A percentile compares a stretch with the other conserved stretches of the same genome.
Evolutionary conservation across 2,888 invertebrate genomes (phyloP).

Genomic region (Polyommatus iphigenia): DNA sequence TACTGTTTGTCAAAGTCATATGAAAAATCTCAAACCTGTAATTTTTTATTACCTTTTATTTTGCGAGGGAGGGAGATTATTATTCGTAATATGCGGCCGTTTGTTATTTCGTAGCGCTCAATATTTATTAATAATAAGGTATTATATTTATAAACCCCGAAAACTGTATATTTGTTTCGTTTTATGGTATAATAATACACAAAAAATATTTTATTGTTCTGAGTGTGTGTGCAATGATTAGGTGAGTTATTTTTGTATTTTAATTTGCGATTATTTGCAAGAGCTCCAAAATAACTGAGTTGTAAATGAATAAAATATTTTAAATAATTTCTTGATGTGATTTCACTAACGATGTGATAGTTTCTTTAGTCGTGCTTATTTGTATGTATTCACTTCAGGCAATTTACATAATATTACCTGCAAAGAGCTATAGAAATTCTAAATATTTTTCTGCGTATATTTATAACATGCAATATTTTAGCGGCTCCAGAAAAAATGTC

Average conservation of each 20-base stretch:
- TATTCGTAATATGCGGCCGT: constrained; percentile 22
- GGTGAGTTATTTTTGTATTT: constrained; percentile 38
- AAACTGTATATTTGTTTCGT: neutral
- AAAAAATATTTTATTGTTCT: constrained; percentile 15
- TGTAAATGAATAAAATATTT: neutral
- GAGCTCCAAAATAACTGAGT: neutral
- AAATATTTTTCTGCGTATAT: neutral
- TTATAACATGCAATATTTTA: neutral
- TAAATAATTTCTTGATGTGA: neutral
- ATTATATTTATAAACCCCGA: neutral
- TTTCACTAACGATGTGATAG: neutral
- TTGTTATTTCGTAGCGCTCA: constrained; percentile 8
- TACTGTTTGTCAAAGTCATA: neutral
- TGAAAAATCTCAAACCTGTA: neutral
- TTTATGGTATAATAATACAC: neutral
- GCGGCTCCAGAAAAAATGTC: constrained; percentile 52
- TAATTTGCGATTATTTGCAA: constrained; percentile 2
- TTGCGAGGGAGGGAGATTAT: constrained; percentile 2
- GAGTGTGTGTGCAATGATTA: constrained; percentile 37
- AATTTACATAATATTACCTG: neutral
- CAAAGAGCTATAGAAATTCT: neutral
- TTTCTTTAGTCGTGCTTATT: neutral
- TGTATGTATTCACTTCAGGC: neutral
- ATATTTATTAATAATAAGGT: neutral
- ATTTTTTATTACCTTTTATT: neutral